Conservation (phyloP, 2,888 invertebrate species). For the Meta bourneti region DNA sequence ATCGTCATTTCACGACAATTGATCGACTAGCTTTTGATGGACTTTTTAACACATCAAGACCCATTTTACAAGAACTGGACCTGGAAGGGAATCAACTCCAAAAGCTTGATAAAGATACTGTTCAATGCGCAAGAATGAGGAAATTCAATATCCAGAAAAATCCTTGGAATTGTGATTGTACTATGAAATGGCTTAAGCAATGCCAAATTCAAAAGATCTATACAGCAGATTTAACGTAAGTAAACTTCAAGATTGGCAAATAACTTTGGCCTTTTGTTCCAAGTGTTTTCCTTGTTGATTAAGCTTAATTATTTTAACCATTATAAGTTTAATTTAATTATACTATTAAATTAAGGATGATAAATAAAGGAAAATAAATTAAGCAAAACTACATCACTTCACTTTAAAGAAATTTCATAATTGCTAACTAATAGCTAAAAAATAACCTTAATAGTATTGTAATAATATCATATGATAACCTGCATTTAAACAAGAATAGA, state of each 20-base stretch:
- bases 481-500: too few species aligned
- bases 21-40: slow-evolving; percentile 69
- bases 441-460: too few species aligned
- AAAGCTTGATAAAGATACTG: slow-evolving; percentile 12
- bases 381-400: too few species aligned
- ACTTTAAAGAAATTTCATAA: too few species aligned
- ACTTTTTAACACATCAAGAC: slow-evolving; percentile 62
- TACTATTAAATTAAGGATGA: too few species aligned
- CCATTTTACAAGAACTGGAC: slow-evolving; percentile 59
- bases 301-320: background rate
- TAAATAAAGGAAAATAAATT: too few species aligned
- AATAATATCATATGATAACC: too few species aligned
- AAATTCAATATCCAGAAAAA: slow-evolving; percentile 76
- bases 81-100: slow-evolving; percentile 52
- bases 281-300: background rate
- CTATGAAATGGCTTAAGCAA: slow-evolving; percentile 75
- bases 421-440: too few species aligned
- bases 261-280: background rate
- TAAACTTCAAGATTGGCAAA: background rate
- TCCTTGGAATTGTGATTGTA: slow-evolving; percentile 77
- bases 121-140: slow-evolving; percentile 54
- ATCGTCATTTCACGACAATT: slow-evolving; percentile 63
- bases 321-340: background rate
- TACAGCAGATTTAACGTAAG: slow-evolving; percentile 72
- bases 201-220: slow-evolving; percentile 60